Conservation (phyloP, 2,113 vertebrate species). For the Stictonetta naevosa region DNA sequence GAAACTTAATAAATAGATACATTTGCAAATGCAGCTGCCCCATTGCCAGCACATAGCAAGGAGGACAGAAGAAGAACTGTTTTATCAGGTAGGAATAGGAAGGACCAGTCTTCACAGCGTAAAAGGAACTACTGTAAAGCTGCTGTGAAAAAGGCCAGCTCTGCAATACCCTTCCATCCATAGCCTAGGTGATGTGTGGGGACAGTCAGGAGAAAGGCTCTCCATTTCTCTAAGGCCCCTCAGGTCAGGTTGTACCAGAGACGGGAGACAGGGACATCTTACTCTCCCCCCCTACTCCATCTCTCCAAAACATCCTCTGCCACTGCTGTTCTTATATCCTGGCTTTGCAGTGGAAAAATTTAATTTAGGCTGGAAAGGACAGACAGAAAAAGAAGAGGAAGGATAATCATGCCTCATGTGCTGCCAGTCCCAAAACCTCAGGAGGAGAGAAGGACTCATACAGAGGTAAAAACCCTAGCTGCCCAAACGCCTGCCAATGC, state of each 20-base stretch:
- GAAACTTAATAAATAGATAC: rapidly evolving
- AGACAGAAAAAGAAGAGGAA: neutral
- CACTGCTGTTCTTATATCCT: neutral
- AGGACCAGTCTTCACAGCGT: neutral
- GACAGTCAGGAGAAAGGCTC: neutral
- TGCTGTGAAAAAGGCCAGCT: neutral
- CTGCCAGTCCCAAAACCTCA: neutral
- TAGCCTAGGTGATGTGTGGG: rapidly evolving
- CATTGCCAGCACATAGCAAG: neutral
- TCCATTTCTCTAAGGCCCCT: neutral
- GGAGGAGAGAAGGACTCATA: neutral
- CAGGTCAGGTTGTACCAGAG: too few species aligned
- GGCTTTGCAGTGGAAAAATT: neutral
- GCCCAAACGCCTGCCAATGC: neutral
- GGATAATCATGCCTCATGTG: neutral
- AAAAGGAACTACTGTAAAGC: neutral
- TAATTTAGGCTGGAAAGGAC: neutral
- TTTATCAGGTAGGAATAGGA: neutral
- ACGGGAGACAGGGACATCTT: neutral
- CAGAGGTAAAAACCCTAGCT: neutral
- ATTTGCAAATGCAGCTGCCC: neutral
- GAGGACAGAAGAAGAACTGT: neutral
- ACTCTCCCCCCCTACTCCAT: neutral
- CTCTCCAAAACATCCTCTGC: neutral
- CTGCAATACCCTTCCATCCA: neutral